Conservation (phyloP, 2,797 vertebrate species). For the Sebastes taczanowskii region DNA sequence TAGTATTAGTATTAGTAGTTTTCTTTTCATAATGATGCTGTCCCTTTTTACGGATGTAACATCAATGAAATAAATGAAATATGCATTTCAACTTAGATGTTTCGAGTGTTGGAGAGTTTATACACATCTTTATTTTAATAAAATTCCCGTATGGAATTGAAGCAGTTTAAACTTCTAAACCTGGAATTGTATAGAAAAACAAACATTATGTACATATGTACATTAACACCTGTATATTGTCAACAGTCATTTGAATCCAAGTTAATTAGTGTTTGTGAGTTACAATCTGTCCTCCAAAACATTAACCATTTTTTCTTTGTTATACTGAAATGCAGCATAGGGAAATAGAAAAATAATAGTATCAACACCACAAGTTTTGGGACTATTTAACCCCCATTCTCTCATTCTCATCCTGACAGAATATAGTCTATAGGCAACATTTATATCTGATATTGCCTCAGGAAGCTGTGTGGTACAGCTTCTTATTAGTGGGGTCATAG, state of each 20-base stretch:
- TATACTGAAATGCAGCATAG: not conserved
- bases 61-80: not conserved
- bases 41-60: not conserved
- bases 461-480: not conserved
- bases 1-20: no score
- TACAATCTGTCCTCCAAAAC: not conserved
- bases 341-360: not conserved
- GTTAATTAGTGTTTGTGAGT: not conserved
- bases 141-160: not conserved
- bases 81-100: not conserved
- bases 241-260: not conserved
- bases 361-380: not conserved
- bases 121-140: not conserved
- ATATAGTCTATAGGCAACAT: not conserved
- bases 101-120: not conserved
- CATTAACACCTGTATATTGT: not conserved
- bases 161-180: not conserved
- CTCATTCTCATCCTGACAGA: not conserved
- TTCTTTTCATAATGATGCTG: not conserved
- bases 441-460: not conserved
- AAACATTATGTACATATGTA: not conserved
- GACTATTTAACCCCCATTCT: not conserved
- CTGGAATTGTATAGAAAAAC: not conserved
- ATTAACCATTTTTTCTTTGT: not conserved
- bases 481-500: not conserved